Evolutionary conservation across 2,888 invertebrate genomes (phyloP), one percentile per base, ranked within the genome.

Genomic region (Cerastis leucographa): DNA sequence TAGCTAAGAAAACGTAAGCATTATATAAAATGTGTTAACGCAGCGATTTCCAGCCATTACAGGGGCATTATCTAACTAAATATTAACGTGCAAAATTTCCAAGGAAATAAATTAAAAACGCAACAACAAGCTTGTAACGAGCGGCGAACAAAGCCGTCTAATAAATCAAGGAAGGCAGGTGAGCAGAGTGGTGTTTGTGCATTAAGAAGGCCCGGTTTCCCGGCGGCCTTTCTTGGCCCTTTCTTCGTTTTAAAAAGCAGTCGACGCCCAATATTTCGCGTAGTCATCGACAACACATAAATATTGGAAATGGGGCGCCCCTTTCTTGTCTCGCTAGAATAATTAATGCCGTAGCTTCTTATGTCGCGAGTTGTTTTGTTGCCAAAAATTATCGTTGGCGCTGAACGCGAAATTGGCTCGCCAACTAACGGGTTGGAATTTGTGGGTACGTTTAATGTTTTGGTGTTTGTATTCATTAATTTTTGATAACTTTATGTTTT

Each of bases 261-360:
- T 95, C 96, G 94, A 95, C 94, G 94, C 94, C 94, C 94, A 94
- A 94, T 95, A 95, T 96, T 96, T 95, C 93, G 96, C 95, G 91
- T 90, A 95, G 97, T 97, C 97, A 97, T 96, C 95, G 96, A 93
- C 96, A 96, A 96, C 96, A 96, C 97, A 97, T 97, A 97, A 97
- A 97, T 97, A 97, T 96, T 95, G 96, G 95, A 95, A 96, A 95
- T 96, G 95, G 96, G 94, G 95, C 94, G 94, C 94, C 95, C 95
- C 94, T 96, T 96, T 96, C 96, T 96, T 96, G 96, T 96, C 95
- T 96, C 92, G 94, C 91, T 87, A 91, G 95, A 95, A 96, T 96
- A 96, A 96, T 96, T 96, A 96, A 96, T 95, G 95, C 94, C 92
- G 92, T 93, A 92, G 96, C 93, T 94, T 94, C 95, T 95, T 93